These are phyloP conservation scores for Chrysodeixis includens DNA, from an alignment of 2,888 invertebrate genomes.

Conservation along the genomic window DNA sequence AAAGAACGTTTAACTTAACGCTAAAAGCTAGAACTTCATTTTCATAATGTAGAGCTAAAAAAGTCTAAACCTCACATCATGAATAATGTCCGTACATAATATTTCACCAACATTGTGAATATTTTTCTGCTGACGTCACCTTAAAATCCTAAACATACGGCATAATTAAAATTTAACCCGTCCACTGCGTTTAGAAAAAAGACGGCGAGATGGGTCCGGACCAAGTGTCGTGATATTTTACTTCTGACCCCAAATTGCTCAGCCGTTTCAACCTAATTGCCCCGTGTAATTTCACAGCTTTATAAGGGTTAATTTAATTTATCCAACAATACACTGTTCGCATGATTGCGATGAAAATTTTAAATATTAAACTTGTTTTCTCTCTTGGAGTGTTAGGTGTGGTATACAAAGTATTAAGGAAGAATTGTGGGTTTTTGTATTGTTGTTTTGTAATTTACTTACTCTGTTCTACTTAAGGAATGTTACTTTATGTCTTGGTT, in stretches of 20 bases:
- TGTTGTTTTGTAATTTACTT: not conserved
- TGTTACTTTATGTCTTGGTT: no score
- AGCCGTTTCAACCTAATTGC: slow-evolving; percentile 76
- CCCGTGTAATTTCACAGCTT: slow-evolving; percentile 76
- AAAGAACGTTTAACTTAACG: not conserved
- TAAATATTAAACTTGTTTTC: slow-evolving; percentile 46
- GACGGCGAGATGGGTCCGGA: slow-evolving; percentile 48
- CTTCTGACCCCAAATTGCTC: slow-evolving; percentile 76
- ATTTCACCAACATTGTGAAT: slow-evolving; percentile 47
- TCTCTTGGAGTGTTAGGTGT: not conserved
- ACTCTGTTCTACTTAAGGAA: no score
- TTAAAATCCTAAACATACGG: slow-evolving; percentile 66
- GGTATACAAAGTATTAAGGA: not conserved
- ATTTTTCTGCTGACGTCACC: slow-evolving; percentile 54
- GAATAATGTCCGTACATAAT: slow-evolving; percentile 29
- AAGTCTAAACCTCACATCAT: slow-evolving; percentile 10
- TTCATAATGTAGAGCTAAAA: not conserved
- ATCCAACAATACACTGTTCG: slow-evolving; percentile 68
- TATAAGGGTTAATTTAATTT: slow-evolving; percentile 79
- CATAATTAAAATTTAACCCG: slow-evolving; percentile 73
- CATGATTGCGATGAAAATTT: slow-evolving; percentile 58
- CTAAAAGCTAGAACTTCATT: not conserved
- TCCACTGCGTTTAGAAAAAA: slow-evolving; percentile 62
- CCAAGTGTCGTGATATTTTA: slow-evolving; percentile 72
- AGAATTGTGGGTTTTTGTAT: not conserved